Percentiles rank a stretch among this genome's conserved stretches.
These are phyloP conservation scores for Azorinus chamasolen DNA, from an alignment of 2,888 invertebrate genomes.

Conservation along the genomic window DNA sequence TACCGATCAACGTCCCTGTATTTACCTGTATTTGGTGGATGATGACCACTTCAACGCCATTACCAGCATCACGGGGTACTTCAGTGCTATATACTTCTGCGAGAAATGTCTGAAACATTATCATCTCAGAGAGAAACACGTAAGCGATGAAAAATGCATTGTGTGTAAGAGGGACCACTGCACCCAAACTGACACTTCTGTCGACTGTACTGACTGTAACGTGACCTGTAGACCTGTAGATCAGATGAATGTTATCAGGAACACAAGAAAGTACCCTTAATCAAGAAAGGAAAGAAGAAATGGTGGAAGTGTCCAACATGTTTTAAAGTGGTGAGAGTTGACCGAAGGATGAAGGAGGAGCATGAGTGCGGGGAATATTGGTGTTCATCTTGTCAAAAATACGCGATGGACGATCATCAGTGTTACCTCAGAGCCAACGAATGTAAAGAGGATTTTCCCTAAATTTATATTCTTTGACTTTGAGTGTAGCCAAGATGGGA, in stretches of 20 bases:
- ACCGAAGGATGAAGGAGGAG: too few relatives aligned
- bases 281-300: too few relatives aligned
- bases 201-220: conserved; percentile 5
- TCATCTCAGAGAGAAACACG: conserved; percentile 14
- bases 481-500: conserved; percentile 28
- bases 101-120: conserved; percentile 25
- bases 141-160: conserved; percentile 28
- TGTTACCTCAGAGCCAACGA: too few relatives aligned
- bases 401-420: too few relatives aligned
- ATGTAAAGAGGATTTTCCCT: too few relatives aligned
- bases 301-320: conserved; percentile 14
- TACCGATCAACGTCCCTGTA: too few relatives aligned
- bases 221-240: conserved; percentile 11
- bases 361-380: too few relatives aligned
- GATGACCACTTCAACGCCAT: conserved; percentile 35
- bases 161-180: too few relatives aligned
- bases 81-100: conserved; percentile 16
- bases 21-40: conserved; percentile 31
- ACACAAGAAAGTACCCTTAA: too few relatives aligned
- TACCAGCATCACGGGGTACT: conserved; percentile 24
- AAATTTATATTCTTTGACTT: too few relatives aligned
- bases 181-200: not conserved
- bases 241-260: not conserved
- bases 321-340: too few relatives aligned
- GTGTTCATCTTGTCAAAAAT: too few relatives aligned